Conservation (phyloP, 2,797 vertebrate genomes). For the Hyperoplus lanceolatus region DNA sequence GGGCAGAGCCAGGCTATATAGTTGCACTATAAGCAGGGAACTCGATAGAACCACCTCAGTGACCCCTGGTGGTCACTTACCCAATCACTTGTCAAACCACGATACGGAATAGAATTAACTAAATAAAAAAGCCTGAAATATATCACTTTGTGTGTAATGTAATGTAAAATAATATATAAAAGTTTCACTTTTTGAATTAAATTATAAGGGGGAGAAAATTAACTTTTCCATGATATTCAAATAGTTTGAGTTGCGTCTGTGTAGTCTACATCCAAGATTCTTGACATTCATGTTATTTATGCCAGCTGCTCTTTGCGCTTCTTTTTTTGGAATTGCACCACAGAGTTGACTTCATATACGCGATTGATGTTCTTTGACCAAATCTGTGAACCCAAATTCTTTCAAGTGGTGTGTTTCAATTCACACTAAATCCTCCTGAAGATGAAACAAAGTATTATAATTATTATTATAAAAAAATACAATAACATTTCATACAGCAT, state of each 20-base stretch:
- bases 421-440: neutral
- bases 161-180: too few species aligned
- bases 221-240: too few species aligned
- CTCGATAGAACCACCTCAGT: constrained; percentile 52
- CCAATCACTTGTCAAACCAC: constrained; percentile 10
- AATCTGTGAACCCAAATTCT: neutral
- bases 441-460: neutral
- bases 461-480: neutral
- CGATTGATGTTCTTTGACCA: neutral
- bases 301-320: neutral
- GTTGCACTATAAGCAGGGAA: neutral
- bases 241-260: too few species aligned
- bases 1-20: neutral
- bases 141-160: too few species aligned
- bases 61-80: constrained; percentile 63
- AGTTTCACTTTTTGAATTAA: too few species aligned
- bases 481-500: neutral
- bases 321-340: constrained; percentile 6
- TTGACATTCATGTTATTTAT: neutral
- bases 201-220: too few species aligned
- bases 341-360: neutral
- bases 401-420: neutral
- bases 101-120: neutral
- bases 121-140: too few species aligned
- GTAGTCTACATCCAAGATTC: neutral